Base-by-base conservation (phyloP, 2,113 vertebrate genomes). In the Calonectris borealis region DNA sequence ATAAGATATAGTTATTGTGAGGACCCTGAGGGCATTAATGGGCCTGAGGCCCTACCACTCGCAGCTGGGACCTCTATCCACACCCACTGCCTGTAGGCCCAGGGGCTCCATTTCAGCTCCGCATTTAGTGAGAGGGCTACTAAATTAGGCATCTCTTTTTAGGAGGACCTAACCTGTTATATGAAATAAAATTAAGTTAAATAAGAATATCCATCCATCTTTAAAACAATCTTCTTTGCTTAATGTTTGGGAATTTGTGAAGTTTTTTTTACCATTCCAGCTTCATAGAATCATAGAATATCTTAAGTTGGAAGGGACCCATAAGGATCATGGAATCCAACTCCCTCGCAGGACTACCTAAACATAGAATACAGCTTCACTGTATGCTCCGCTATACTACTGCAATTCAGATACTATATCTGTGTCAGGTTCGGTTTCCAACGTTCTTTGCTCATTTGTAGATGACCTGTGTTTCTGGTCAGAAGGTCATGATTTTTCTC, bases 401-500 rank as follows among this genome's bases (percentile, higher is more conserved):
- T 76, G 21, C 10, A 73, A 8, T 86, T 92, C 54, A 49, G 36
- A 29, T 19, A 15, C 18, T 65, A 0, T 20, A 25, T 18, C 32
- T 81, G 7, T 32, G 24, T 25, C 6, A 36, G 8, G 42, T 83
- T 80, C 31, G 8, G 14, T 72, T 95, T 85, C 71, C 34, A 77
- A 8, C 0, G 0, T 72, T 86, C 25, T 83, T 81, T 73, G 15
- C 18, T 78, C 13, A 38, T 73, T 88, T 65, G 46, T 40, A n/a
- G 18, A 36, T 57, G 62, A 38, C 18, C 24, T 31, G 5, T 77
- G 19, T 77, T 86, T 83, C 76, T 88, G 79, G 19, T 77, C 48
- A 83, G 71, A 83, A 27, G 13, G 86, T 86, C 40, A 40, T 60
- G 32, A 66, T 32, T 90, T 90, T 93, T 66, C 62, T 88, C 16